These are phyloP conservation scores for Polydesmus complanatus DNA, from an alignment of 2,888 invertebrate species.

Conservation along the genomic window DNA sequence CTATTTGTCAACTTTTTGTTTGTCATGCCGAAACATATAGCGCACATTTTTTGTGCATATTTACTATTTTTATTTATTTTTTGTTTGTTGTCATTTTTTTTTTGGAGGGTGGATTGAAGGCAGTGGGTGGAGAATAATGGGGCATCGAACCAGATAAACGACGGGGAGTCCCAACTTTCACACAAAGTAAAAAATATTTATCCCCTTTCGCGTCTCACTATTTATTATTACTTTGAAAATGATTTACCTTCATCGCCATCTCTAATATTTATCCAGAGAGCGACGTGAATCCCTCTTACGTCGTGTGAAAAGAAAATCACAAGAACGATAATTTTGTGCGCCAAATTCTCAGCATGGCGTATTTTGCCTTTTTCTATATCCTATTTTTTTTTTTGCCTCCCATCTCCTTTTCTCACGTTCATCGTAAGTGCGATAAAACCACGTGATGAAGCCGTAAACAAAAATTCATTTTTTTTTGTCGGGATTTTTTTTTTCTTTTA, in stretches of 20 bases:
- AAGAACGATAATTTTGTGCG: not conserved
- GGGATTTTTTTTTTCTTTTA: not conserved
- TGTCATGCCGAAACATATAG: not conserved
- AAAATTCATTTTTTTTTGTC: no score
- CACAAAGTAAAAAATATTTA: not conserved
- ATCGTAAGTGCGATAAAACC: no score
- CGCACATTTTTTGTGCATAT: no score
- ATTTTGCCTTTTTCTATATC: not conserved
- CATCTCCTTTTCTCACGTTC: not conserved
- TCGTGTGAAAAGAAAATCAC: not conserved
- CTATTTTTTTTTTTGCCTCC: not conserved
- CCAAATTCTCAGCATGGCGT: not conserved
- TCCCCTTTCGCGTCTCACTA: not conserved
- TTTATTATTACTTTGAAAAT: not conserved
- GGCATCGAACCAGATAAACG: not conserved
- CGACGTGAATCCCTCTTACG: not conserved
- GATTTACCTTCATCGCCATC: not conserved
- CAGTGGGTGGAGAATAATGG: no score
- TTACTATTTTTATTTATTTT: no score
- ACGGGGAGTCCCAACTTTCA: not conserved
- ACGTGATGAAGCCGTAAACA: not conserved
- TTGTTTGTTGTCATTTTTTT: not conserved
- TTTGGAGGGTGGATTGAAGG: not conserved
- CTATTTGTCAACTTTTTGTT: not conserved
- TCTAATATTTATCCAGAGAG: not conserved